A percentile compares a stretch with the other conserved stretches of the same genome.
Conservation (phyloP, 2,113 vertebrate genomes). For the Centrocercus urophasianus region DNA sequence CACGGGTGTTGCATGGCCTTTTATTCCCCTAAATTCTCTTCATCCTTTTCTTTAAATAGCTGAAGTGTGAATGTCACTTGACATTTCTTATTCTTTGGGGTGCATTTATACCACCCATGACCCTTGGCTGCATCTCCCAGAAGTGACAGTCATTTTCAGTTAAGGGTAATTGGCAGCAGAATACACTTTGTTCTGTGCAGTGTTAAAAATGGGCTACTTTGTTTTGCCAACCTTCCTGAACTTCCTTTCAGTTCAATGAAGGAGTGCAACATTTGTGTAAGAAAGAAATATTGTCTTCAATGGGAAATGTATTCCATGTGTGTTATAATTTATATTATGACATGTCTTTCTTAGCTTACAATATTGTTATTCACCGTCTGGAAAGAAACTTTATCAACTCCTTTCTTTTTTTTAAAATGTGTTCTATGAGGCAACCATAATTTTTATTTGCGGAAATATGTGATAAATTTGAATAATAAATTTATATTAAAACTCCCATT, state of each 20-base stretch:
- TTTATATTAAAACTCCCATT: conserved; percentile 77
- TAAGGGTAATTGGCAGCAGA: conserved; percentile 71
- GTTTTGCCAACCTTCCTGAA: conserved; percentile 83
- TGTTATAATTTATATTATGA: conserved; percentile 82
- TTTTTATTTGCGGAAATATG: conserved; percentile 73
- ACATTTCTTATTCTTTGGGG: conserved; percentile 38
- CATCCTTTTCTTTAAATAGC: background rate
- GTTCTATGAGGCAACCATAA: conserved; percentile 62
- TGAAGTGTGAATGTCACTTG: conserved; percentile 33
- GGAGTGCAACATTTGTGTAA: conserved; percentile 82
- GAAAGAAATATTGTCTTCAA: conserved; percentile 85
- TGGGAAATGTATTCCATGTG: conserved; percentile 86
- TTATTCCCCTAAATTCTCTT: background rate
- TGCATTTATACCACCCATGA: conserved; percentile 42
- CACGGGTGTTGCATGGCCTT: background rate
- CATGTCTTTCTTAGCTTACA: conserved; percentile 78
- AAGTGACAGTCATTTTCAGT: conserved; percentile 72
- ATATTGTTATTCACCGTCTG: conserved; percentile 75
- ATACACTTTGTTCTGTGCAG: conserved; percentile 73
- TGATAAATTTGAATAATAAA: conserved; percentile 78
- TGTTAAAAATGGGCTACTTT: conserved; percentile 81
- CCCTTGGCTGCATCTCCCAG: conserved; percentile 68
- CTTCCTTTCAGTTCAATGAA: conserved; percentile 78
- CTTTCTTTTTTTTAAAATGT: conserved; percentile 33
- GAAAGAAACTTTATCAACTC: conserved; percentile 69